These are phyloP conservation scores for Corynorhinus townsendii DNA, from an alignment of 2,113 vertebrate genomes.

Conservation along the genomic window DNA sequence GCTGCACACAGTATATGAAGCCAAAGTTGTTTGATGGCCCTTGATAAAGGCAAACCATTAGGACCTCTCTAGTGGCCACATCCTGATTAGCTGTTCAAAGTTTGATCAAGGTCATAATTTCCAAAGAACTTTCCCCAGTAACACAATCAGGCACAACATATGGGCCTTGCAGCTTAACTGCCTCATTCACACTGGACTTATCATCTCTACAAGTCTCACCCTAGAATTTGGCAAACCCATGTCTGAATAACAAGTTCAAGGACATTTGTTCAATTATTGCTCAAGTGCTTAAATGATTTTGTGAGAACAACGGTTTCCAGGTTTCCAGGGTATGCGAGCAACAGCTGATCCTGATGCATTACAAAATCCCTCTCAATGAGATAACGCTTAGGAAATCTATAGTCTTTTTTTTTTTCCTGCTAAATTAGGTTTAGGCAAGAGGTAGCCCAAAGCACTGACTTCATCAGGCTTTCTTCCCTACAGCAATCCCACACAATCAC, in stretches of 20 bases:
- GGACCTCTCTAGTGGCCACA: not conserved
- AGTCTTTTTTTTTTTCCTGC: not conserved
- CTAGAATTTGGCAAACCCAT: not conserved
- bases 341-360: not conserved
- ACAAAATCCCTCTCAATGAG: conserved; percentile 14
- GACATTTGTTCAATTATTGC: conserved; percentile 41
- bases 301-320: not conserved
- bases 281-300: conserved; percentile 35
- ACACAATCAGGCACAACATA: not conserved
- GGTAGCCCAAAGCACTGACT: not conserved
- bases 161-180: not conserved
- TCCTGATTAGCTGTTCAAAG: not conserved
- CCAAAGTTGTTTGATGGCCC: not conserved
- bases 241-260: conserved; percentile 21
- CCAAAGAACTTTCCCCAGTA: not conserved
- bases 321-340: conserved; percentile 14
- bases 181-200: conserved; percentile 12
- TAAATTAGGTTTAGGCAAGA: not conserved
- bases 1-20: not conserved
- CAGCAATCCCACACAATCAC: not conserved
- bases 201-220: not conserved
- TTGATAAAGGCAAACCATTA: not conserved
- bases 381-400: not conserved
- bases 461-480: not conserved
- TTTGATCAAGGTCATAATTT: conserved; percentile 5